Evolutionary conservation across 2,113 vertebrate genomes (phyloP).

Genomic region (Hyperopisus bebe): DNA sequence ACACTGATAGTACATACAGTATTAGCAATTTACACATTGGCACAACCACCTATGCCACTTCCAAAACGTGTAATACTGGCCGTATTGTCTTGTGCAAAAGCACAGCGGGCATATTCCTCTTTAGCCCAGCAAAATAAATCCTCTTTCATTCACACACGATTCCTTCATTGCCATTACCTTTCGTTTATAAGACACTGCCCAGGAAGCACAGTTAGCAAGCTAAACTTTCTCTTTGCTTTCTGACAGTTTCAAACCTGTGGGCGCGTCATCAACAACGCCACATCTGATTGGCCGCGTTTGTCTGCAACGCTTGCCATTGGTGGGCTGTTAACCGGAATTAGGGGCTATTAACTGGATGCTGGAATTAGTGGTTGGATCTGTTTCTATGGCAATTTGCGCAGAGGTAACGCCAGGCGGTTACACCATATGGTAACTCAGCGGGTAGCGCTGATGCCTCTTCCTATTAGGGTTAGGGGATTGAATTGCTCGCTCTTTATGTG

Average conservation of each 20-base stretch:
- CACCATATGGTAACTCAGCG: neutral
- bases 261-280: slow-evolving; percentile 36
- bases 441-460: neutral
- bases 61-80: neutral
- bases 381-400: slow-evolving; percentile 40
- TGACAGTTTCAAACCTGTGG: slow-evolving; percentile 49
- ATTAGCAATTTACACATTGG: neutral
- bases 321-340: neutral
- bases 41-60: neutral
- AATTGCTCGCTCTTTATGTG: neutral
- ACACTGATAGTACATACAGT: neutral
- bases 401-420: neutral
- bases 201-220: neutral
- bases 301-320: neutral
- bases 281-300: slow-evolving; percentile 43
- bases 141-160: neutral
- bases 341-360: neutral
- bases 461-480: neutral
- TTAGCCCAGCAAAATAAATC: neutral
- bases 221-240: neutral
- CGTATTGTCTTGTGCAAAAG: neutral
- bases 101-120: neutral
- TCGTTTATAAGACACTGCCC: neutral
- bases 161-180: neutral
- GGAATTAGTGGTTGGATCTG: neutral